Evolutionary conservation across 2,113 vertebrate genomes (phyloP), one percentile per base, ranked within the genome.

Genomic region (Pteruthius melanotis): DNA sequence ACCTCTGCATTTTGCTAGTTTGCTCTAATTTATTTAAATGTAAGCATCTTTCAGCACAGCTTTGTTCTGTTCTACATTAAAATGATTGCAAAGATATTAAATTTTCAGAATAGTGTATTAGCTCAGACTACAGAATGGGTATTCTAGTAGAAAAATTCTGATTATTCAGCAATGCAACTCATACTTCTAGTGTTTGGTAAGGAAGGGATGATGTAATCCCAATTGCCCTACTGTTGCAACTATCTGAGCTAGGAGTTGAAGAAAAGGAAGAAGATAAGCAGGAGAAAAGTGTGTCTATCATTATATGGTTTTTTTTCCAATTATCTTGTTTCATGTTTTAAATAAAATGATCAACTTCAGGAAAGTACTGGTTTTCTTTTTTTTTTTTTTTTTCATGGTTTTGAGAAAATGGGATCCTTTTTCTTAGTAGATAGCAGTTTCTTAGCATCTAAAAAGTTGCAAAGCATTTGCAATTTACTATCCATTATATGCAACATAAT

Each of bases 81-180:
- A 97, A 95, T 72, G 78, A 91, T 93, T 76, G 90, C 78, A 65
- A 75, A 90, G 72, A 89, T 87, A 97, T 86, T 93, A 66, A 90
- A 82, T 90, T 95, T 71, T 84, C 76, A 81, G 72, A 93, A 53
- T 63, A 60, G 21, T 22, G 30, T 27, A 61, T 82, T 96, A 90
- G 9, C 56, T 89, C n/a, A 77, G 45, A 66, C 27, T 94, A 83
- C 28, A 80, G 50, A 94, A 80, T 11, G 11, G 39, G 31, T 50
- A 61, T 90, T 94, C 53, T 52, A 92, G 53, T 53, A 72, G 23
- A 56, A 91, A 91, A 89, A 80, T 69, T 85, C 37, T 52, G 63
- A 94, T 84, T 95, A 47, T 47, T 71, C 77, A 76, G 83, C 75
- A 68, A 60, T 75, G n/a, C 30, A 77, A 45, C 16, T 74, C 50